phyloP scores from a whole-genome alignment of 2,888 invertebrate species.

The Hirudinaria manillensis region DNA sequence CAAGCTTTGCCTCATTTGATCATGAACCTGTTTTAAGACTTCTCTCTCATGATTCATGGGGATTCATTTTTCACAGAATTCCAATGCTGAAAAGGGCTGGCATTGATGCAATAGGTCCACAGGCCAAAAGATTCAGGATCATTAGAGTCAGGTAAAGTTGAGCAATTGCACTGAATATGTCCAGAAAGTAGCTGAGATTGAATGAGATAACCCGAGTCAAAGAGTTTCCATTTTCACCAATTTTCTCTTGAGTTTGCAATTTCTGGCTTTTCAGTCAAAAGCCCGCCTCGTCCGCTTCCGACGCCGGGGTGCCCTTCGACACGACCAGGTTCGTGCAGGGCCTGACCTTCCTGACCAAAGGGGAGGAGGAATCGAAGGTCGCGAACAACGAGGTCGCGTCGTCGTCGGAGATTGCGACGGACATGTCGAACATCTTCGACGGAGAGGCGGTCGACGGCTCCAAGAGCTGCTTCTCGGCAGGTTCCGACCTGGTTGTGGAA shows the following conservation, averaged over 20 bases:
- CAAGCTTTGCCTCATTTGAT: too few relatives aligned
- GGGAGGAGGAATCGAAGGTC: too few relatives aligned
- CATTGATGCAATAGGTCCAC: neutral
- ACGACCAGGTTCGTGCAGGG: neutral
- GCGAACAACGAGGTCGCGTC: too few relatives aligned
- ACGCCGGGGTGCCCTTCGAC: neutral
- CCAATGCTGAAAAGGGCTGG: neutral
- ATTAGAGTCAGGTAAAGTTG: neutral
- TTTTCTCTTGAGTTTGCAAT: neutral
- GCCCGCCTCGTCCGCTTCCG: neutral
- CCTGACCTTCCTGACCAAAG: too few relatives aligned
- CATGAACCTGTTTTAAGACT: neutral
- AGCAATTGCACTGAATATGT: too few relatives aligned
- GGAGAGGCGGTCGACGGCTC: neutral
- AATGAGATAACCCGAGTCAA: too few relatives aligned
- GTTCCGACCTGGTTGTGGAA: slow-evolving; percentile 9
- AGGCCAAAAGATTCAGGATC: neutral
- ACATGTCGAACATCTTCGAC: slow-evolving; percentile 13
- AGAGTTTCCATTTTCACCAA: too few relatives aligned
- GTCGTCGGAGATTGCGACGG: neutral
- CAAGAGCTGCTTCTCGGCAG: neutral
- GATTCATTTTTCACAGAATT: too few relatives aligned
- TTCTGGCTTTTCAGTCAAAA: slow-evolving; percentile 4
- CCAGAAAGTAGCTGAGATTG: too few relatives aligned
- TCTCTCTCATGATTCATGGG: neutral